Base-by-base conservation (phyloP, 2,888 invertebrate genomes). In the Napeogenes sylphis region DNA sequence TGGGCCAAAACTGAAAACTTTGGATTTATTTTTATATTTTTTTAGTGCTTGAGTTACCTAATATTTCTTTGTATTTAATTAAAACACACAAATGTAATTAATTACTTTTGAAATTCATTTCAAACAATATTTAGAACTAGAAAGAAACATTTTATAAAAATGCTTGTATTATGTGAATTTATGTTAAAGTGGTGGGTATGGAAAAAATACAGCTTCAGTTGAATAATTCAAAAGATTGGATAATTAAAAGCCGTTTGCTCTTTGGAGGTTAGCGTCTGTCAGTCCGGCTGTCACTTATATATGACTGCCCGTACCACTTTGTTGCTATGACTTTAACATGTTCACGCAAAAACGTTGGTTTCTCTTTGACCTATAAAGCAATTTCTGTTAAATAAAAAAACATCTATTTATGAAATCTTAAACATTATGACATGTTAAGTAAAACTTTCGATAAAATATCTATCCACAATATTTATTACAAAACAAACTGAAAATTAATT, bases 271-370 rank as follows among this genome's bases (percentile, higher is more conserved):
- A 76, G 76, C 71, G 74, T 74, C 81, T 79, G 84, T 85, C 87
- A 75, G 75, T 87, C 80, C 66, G 67, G 63, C 81, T 87, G 86
- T 85, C 87, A 87, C 85, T 87, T 86, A 84, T 75, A 72, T 82
- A 80, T 81, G 83, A 81, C 81, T 78, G 69, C 61, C 64, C 68
- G 67, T 68, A 61, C 66, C 64, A 69, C 64, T 69, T 68, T 64
- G 62, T 66, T 64, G 58, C 61, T 55, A 64, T 61, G 63, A 66
- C 69, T 64, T 61, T 47, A 21, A 65, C 57, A 51, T 54, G 62
- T 55, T 62, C 54, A 38, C 58, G 30, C 33, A 21, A 59, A 59
- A 54, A 57, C 45, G 46, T 35, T 57, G 46, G 45, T 35, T 62
- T 57, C 45, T 14, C 54, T 47, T 47, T 47, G 47, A 47, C 14